Evolutionary conservation across 1,140 invertebrate genomes (phyloP), one percentile per base, ranked within the genome.

Genomic region (Lordiphosa mommai): DNA sequence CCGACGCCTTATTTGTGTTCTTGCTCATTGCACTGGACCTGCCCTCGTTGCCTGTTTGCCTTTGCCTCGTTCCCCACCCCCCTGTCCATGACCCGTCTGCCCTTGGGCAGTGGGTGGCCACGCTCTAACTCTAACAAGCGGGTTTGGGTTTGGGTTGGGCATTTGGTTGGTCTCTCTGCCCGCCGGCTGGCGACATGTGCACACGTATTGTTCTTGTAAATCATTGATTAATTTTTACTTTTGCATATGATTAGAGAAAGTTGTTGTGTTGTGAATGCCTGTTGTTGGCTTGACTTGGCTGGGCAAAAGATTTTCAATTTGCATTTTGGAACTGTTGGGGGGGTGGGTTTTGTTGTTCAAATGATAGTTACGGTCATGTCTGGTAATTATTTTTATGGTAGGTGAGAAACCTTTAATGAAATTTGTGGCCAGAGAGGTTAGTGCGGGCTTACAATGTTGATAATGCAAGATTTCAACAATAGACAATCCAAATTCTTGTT

Each of bases 1-100:
- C 77, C 63, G 77, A 82, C 77, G 77, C 77, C 77, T 82, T 82
- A 82, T 82, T 82, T 82, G 77, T 82, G 77, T 82, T 82, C 72
- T 33, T 46, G 76, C 67, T 72, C 77, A 82, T 76, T 80, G 77
- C 76, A 38, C 50, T 27, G 60, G 65, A 20, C 50, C 37, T 33
- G 53, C 50, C 65, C 49, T 20, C 17, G 36, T 8, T 44, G 29
- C 36, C 34, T 6, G 12, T 4, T 33, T 29, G n/a, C 41, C 47
- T 3, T 14, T 13, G 9, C 16, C 29, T 32, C 13, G 14, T 16
- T 20, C 36, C 48, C 40, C 29, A 38, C 48, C 30, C 30, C 43
- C 48, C 51, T 30, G 47, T 57, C 17, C 38, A 16, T 23, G 40
- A 65, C 69, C 56, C 48, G 30, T 38, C 37, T 46, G 60, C 76